Conservation (phyloP, 2,888 invertebrate species). For the Xestia sexstrigata region DNA sequence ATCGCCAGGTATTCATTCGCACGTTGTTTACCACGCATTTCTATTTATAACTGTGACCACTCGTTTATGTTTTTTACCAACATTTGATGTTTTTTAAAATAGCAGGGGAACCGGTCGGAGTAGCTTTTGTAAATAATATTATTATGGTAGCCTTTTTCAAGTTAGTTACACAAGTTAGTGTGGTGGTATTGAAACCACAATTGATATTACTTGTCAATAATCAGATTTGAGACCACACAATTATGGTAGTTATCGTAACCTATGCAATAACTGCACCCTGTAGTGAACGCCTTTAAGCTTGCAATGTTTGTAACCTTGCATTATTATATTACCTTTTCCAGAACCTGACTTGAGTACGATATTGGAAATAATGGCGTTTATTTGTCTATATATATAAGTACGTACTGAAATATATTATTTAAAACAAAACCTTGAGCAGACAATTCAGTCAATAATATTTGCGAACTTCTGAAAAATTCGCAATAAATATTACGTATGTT, state of each 20-base stretch:
- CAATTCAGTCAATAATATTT: conserved; percentile 11
- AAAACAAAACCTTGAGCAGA: conserved; percentile 12
- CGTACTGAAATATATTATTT: neutral
- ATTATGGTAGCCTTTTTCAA: conserved; percentile 42
- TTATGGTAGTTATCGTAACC: conserved; percentile 42
- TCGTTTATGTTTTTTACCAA: conserved; percentile 71
- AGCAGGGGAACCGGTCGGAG: conserved; percentile 56
- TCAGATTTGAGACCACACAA: conserved; percentile 48
- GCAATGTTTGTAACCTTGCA: conserved; percentile 51
- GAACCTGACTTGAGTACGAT: conserved; percentile 7
- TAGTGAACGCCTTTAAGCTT: conserved; percentile 41
- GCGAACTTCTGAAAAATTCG: neutral
- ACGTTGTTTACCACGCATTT: conserved; percentile 68
- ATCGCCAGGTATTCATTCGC: conserved; percentile 46
- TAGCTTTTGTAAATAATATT: conserved; percentile 48
- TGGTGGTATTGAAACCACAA: conserved; percentile 50
- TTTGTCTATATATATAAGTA: neutral
- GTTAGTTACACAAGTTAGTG: conserved; percentile 46
- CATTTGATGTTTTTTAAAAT: conserved; percentile 65
- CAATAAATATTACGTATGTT: neutral
- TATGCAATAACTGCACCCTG: conserved; percentile 58
- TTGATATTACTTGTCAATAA: conserved; percentile 62
- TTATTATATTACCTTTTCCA: conserved; percentile 39
- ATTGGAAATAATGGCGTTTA: conserved; percentile 22
- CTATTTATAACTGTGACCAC: conserved; percentile 78